These are phyloP conservation scores for Liopterus haemorrhoidalis DNA, from an alignment of 2,888 invertebrate species.

Conservation along the genomic window DNA sequence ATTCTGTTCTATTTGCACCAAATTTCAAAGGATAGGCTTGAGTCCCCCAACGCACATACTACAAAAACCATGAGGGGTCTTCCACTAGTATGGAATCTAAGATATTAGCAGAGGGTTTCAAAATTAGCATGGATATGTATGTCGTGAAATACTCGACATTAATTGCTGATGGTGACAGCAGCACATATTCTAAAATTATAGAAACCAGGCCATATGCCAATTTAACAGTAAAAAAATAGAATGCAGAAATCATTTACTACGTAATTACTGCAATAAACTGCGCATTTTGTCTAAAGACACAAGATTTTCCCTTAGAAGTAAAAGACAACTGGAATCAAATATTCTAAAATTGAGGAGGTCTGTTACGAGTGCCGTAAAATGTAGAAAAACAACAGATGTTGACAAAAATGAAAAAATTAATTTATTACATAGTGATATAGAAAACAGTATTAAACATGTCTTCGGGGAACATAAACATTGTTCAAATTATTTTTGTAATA, in stretches of 20 bases:
- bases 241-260: conserved; percentile 19
- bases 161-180: conserved; percentile 17
- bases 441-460: conserved; percentile 10
- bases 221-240: no score
- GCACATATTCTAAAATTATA: conserved; percentile 12
- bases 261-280: conserved; percentile 15
- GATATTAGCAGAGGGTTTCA: conserved; percentile 17
- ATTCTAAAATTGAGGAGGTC: conserved; percentile 1
- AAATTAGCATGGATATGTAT: conserved; percentile 7
- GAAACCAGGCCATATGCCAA: no score
- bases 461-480: conserved; percentile 12
- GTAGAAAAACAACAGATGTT: conserved; percentile 4
- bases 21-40: no score
- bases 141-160: conserved; percentile 15
- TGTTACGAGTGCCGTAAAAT: conserved; percentile 4
- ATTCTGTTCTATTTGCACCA: conserved; percentile 15
- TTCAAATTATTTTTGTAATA: conserved; percentile 10
- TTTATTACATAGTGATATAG: conserved; percentile 8
- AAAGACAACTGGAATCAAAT: conserved; percentile 1
- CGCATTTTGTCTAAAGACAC: conserved; percentile 3
- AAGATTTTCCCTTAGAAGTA: conserved; percentile 6
- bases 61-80: conserved; percentile 17
- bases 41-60: no score
- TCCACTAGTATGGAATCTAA: conserved; percentile 19
- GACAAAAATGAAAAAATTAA: conserved; percentile 5